phyloP scores from a whole-genome alignment of 2,113 vertebrate genomes.

The Uria lomvia region DNA sequence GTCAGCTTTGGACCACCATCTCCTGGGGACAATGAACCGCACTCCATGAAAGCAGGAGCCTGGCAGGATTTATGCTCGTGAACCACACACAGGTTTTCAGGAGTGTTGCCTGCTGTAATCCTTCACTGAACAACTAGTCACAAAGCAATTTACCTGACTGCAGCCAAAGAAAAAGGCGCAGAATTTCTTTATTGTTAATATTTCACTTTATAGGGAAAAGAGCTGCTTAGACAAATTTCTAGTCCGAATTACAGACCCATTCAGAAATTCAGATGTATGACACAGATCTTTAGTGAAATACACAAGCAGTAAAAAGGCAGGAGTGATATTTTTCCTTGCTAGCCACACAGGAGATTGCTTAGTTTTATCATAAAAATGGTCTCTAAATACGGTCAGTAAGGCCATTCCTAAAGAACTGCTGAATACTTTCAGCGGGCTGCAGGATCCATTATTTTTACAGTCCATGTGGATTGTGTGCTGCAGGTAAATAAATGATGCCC shows the following conservation, averaged over 20 bases:
- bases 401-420: background rate
- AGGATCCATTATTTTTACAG: background rate
- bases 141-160: background rate
- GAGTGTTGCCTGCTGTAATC: background rate
- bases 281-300: background rate
- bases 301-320: background rate
- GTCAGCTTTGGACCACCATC: background rate
- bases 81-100: background rate
- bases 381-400: background rate
- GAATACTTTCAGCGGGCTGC: background rate
- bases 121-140: background rate
- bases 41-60: background rate
- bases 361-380: background rate
- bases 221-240: background rate
- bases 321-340: background rate
- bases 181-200: background rate
- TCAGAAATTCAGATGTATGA: background rate
- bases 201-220: background rate
- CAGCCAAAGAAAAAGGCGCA: fast-evolving
- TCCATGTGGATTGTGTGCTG: background rate
- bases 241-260: background rate
- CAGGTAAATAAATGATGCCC: background rate
- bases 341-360: background rate
- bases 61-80: background rate
- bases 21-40: background rate